Evolutionary conservation across 2,888 invertebrate species (phyloP), one percentile per base, ranked within the genome.

Genomic region (Leptothorax acervorum): DNA sequence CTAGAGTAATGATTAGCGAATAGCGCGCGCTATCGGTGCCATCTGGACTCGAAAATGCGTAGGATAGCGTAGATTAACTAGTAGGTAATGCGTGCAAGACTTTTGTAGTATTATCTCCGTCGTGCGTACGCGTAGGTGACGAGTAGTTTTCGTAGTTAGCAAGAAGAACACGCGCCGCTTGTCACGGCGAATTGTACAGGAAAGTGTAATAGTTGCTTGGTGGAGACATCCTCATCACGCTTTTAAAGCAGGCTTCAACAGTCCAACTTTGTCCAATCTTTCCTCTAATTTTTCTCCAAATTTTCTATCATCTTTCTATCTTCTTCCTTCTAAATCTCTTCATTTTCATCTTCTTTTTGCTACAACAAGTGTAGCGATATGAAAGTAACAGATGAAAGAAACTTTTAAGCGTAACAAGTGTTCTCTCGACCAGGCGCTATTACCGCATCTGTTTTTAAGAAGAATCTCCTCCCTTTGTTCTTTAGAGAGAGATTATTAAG

Each of bases 11-110:
- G 9, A 68, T 65, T 68, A 53, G 76, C 57, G 35, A 65, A 84
- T 71, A 78, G 83, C 75, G 83, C 75, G 73, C 68, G 83, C 78
- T 65, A 85, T 86, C 84, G 82, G 88, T 81, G 85, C 73, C 81
- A 83, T 83, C 63, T 65, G 86, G 83, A 86, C 62, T 86, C 84
- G 85, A 60, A 62, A 51, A 65, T 79, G 76, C 65, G 51, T 5
- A 57, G 79, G 15, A 48, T 83, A 70, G 65, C 60, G 18, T 74
- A 70, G 76, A 63, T 28, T 48, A 70, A 62, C 12, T 65, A 39
- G 23, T 45, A n/a, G 6, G 35, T 39, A 35, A 12, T 35, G 65
- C 35, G 57, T 63, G 45, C 18, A 18, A n/a, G n/a, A 76, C 23
- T 57, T 76, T 35, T 48, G 35, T 65, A 76, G 11, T 65, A 51